These are phyloP conservation scores for Acanthurus leucopareius DNA, from an alignment of 2,797 vertebrate genomes.

Conservation along the genomic window DNA sequence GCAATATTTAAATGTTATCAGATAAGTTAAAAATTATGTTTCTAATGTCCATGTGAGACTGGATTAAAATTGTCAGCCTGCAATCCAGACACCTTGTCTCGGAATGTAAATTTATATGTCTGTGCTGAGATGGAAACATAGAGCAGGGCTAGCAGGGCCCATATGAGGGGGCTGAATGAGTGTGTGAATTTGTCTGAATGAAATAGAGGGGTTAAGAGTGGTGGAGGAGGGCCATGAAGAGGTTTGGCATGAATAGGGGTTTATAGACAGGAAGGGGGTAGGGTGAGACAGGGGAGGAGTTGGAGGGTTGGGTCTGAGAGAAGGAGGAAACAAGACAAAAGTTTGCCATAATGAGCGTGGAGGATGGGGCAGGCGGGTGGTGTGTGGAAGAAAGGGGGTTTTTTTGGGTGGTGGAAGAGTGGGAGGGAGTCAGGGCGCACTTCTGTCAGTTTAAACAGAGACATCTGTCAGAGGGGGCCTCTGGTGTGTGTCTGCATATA, in stretches of 20 bases:
- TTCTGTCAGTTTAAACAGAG: slow-evolving; percentile 86
- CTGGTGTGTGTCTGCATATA: slow-evolving; percentile 56
- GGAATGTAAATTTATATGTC: slow-evolving; percentile 66
- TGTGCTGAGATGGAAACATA: slow-evolving; percentile 52
- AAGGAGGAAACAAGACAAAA: slow-evolving; percentile 84
- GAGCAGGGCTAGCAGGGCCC: slow-evolving; percentile 39
- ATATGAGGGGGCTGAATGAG: slow-evolving; percentile 50
- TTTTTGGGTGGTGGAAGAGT: slow-evolving; percentile 68
- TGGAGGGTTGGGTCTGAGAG: slow-evolving; percentile 71
- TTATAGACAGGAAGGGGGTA: slow-evolving; percentile 66
- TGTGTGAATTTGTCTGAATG: slow-evolving; percentile 74
- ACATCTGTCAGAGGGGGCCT: slow-evolving; percentile 83
- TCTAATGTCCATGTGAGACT: slow-evolving; percentile 4
- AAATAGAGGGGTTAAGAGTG: slow-evolving; percentile 60
- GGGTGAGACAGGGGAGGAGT: slow-evolving; percentile 76
- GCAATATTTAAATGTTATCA: neutral
- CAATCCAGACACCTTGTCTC: slow-evolving; percentile 50
- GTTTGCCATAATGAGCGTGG: slow-evolving; percentile 83
- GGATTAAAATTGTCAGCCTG: slow-evolving; percentile 21
- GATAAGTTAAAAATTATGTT: slow-evolving; percentile 1
- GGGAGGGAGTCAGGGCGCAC: slow-evolving; percentile 73
- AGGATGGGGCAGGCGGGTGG: slow-evolving; percentile 75
- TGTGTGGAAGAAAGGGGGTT: slow-evolving; percentile 69
- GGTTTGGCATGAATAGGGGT: slow-evolving; percentile 70
- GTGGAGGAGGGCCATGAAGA: slow-evolving; percentile 62